Evolutionary conservation across 2,888 invertebrate genomes (phyloP), one percentile per base, ranked within the genome.

Genomic region (Andrena haemorrhoa): DNA sequence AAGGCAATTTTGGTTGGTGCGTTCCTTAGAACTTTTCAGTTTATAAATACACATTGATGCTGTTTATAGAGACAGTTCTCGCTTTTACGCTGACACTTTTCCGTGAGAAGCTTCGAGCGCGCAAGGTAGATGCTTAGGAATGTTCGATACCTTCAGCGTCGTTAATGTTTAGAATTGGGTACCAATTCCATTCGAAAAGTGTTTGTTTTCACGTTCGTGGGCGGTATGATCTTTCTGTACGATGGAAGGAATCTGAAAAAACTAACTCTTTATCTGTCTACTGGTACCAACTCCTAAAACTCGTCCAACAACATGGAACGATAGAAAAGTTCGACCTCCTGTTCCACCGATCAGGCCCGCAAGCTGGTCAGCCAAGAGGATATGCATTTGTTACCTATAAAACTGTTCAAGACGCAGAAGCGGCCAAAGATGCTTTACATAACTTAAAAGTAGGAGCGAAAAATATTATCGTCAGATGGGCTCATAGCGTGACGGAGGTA

Each of bases 281-380:
- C 96, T 95, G 98, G 98, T 98, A 96, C 96, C 97, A 98, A 96
- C 96, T 99, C 95, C 95, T 99, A 95, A 98, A 98, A 97, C 96
- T 98, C 95, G 96, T 98, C 95, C 98, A 98, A 96, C 97, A 97
- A 96, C 97, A 97, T 96, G 98, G 98, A 94, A 95, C 96, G 93
- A 97, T 98, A 93, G 97, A 98, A 95, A 98, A 98, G 96, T 98
- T 98, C 95, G 98, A 99, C 95, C 97, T 98, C 95, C 96, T 99
- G 88, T 98, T 98, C 94, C 98, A 98, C 94, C 98, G 98, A 88
- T 96, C 97, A 87, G 98, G 98, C 88, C 98, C 98, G 53, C 96
- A 97, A 88, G 96, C 96, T 88, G 98, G 98, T 70, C 97, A 97
- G 93, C 98, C 98, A 0, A 95, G 98, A 82, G 98, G 99, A 26